A percentile compares a stretch with the other conserved stretches of the same genome.
These are phyloP conservation scores for Fregetta grallaria DNA, from an alignment of 2,113 vertebrate species.

Conservation along the genomic window DNA sequence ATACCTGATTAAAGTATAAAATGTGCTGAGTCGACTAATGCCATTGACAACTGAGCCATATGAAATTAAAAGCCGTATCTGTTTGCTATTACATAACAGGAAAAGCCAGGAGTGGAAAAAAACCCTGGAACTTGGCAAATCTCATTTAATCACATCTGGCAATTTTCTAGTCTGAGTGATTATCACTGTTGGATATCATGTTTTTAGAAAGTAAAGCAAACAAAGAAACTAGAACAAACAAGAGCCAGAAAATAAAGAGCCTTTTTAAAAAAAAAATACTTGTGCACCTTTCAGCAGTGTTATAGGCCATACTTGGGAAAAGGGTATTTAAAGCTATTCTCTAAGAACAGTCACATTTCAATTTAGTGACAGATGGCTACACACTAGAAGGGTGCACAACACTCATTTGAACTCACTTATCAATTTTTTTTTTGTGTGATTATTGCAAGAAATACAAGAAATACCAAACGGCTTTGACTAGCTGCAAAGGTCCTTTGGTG, in stretches of 20 bases:
- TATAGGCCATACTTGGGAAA: not conserved
- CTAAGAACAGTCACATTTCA: not conserved
- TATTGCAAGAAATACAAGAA: not conserved
- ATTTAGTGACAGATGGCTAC: not conserved
- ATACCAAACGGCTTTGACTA: not conserved
- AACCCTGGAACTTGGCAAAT: constrained; percentile 49
- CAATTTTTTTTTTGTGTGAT: not conserved
- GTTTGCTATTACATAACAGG: constrained; percentile 61
- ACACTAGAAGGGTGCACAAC: not conserved
- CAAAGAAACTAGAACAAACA: constrained; percentile 34
- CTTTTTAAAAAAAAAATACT: not conserved
- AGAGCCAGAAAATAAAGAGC: constrained; percentile 17
- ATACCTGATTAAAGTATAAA: not conserved
- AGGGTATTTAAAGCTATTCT: not conserved
- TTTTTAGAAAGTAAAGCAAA: constrained; percentile 40
- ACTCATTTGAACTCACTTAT: not conserved
- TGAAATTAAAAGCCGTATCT: constrained; percentile 61
- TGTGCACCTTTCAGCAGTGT: not conserved
- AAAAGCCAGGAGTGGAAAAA: constrained; percentile 51
- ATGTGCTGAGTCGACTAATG: constrained; percentile 31
- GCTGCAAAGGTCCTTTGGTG: not conserved
- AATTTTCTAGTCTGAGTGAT: constrained; percentile 49
- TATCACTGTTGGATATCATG: constrained; percentile 39
- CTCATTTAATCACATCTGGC: constrained; percentile 66
- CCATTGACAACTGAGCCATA: constrained; percentile 36